Evolutionary conservation across 2,797 vertebrate species (phyloP).

Genomic region (Mastacembelus armatus): DNA sequence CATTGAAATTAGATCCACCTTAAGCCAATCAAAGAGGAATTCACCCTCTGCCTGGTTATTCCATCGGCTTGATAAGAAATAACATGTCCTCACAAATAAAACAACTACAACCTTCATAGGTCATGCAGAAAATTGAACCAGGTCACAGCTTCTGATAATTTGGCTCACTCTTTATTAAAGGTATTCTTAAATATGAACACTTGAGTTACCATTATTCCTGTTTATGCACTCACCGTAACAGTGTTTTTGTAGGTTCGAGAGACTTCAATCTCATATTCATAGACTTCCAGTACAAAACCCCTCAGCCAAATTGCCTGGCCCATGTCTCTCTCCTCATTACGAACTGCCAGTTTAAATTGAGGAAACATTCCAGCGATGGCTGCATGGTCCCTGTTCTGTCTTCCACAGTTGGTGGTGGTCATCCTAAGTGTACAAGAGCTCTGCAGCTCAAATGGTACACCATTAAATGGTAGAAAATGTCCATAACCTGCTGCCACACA

Average conservation of each 20-base stretch:
- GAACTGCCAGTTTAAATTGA: slow-evolving; percentile 86
- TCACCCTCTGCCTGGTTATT: slow-evolving; percentile 71
- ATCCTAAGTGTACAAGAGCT: slow-evolving; percentile 93
- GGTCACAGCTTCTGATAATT: not conserved
- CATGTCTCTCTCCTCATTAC: slow-evolving; percentile 95
- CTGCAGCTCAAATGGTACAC: slow-evolving; percentile 94
- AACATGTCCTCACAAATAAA: slow-evolving; percentile 63
- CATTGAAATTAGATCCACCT: slow-evolving; percentile 82
- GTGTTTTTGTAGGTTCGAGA: slow-evolving; percentile 96
- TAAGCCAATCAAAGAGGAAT: slow-evolving; percentile 83
- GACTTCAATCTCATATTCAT: slow-evolving; percentile 91
- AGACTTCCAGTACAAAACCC: slow-evolving; percentile 91
- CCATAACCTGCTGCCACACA: slow-evolving; percentile 93
- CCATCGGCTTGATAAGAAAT: slow-evolving; percentile 82
- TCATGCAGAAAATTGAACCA: slow-evolving; percentile 3
- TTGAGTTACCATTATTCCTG: not conserved
- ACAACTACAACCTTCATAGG: slow-evolving; percentile 73
- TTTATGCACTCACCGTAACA: slow-evolving; percentile 87
- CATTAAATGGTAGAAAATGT: slow-evolving; percentile 93
- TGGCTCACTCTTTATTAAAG: not conserved
- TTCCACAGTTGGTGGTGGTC: slow-evolving; percentile 85
- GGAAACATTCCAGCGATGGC: slow-evolving; percentile 76
- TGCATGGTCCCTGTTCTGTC: slow-evolving; percentile 41
- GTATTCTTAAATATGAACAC: not conserved
- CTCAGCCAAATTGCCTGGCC: slow-evolving; percentile 95